Evolutionary conservation across 1,140 invertebrate species (phyloP).

Genomic region (Globodera rostochiensis): DNA sequence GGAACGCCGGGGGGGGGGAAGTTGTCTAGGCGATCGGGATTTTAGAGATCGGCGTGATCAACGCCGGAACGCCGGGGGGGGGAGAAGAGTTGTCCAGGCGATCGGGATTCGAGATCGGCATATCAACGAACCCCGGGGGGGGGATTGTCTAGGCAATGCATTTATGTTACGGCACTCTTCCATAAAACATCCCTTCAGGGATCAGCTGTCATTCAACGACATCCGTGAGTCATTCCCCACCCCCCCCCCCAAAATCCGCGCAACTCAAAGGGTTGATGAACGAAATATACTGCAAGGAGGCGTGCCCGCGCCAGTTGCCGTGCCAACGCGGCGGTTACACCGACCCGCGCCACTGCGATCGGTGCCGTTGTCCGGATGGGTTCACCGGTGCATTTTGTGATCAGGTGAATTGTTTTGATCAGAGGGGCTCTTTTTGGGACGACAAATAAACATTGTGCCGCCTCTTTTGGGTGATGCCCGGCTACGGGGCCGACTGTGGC

Average conservation of each 20-base stretch:
- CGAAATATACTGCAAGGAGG: conserved; percentile 58
- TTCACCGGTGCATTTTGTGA: conserved; percentile 58
- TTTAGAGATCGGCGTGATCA: no score
- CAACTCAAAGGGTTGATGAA: conserved; percentile 55
- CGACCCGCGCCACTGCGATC: conserved; percentile 60
- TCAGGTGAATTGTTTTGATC: neutral
- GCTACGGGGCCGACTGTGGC: conserved; percentile 62
- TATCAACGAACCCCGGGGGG: no score
- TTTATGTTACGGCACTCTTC: neutral
- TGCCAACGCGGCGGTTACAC: conserved; percentile 65
- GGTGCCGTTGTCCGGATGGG: conserved; percentile 64
- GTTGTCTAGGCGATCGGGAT: no score
- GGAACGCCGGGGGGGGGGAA: neutral
- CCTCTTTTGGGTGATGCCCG: conserved; percentile 61
- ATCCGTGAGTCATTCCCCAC: conserved; percentile 36
- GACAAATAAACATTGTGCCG: no score
- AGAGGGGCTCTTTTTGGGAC: no score
- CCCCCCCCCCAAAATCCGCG: no score
- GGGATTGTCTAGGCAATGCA: no score
- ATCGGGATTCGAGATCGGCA: no score
- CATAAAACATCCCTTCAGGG: conserved; percentile 21
- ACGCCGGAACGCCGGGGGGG: no score
- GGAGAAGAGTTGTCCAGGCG: no score
- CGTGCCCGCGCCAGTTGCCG: conserved; percentile 58
- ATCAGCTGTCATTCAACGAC: conserved; percentile 66